Conservation (phyloP, 2,797 vertebrate species). For the Eulemur rubriventer region DNA sequence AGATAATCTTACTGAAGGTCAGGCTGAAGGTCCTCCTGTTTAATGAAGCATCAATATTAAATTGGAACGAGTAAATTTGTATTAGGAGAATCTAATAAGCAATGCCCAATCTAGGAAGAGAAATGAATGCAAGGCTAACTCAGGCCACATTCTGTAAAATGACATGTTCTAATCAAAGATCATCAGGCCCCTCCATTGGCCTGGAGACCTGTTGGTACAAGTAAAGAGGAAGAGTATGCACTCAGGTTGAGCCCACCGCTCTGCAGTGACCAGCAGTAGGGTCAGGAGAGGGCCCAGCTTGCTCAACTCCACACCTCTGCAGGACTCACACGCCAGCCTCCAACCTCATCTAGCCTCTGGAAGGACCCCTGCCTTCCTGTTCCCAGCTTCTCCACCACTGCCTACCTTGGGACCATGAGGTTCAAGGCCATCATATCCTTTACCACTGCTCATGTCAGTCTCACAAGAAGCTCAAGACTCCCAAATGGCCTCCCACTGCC, state of each 20-base stretch:
- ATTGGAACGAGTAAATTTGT: neutral
- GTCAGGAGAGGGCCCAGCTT: neutral
- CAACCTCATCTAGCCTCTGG: neutral
- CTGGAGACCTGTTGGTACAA: neutral
- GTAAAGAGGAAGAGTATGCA: neutral
- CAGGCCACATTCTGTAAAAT: neutral
- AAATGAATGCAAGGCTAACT: neutral
- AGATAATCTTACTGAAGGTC: conserved; percentile 34
- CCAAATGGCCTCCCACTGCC: neutral
- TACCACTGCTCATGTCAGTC: neutral
- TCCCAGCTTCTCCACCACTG: neutral
- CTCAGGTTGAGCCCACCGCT: neutral
- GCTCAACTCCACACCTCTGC: no score
- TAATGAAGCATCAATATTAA: conserved; percentile 41
- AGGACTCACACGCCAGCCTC: neutral
- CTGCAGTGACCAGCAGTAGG: accelerated
- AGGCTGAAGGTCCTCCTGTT: neutral
- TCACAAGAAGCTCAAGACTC: neutral
- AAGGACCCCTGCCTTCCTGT: neutral
- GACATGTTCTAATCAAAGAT: neutral
- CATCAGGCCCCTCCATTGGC: neutral
- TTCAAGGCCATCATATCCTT: neutral
- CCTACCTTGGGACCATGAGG: neutral
- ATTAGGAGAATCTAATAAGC: conserved; percentile 11
- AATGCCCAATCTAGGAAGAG: neutral